Conservation (phyloP, 1,140 invertebrate genomes). For the Zaprionus camerounensis region DNA sequence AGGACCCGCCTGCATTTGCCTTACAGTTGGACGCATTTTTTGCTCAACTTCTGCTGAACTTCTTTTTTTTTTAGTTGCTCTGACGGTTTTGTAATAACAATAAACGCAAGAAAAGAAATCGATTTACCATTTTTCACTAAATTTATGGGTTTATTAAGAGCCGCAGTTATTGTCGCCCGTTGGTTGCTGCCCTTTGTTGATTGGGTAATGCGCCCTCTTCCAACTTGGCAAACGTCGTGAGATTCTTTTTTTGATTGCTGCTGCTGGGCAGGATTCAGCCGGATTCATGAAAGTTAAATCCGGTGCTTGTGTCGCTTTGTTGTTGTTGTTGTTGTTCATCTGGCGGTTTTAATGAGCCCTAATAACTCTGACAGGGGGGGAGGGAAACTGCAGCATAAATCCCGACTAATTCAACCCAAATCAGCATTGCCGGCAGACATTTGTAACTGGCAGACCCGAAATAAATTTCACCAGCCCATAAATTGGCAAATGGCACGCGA, state of each 20-base stretch:
- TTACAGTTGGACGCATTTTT: slow-evolving; percentile 19
- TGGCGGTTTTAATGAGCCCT: slow-evolving; percentile 64
- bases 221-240: slow-evolving; percentile 28
- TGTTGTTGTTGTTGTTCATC: slow-evolving; percentile 43
- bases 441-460: slow-evolving; percentile 58
- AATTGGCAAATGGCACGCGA: slow-evolving; percentile 61
- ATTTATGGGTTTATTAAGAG: slow-evolving; percentile 78
- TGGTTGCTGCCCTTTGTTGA: slow-evolving; percentile 41
- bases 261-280: slow-evolving; percentile 8
- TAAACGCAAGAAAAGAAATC: slow-evolving; percentile 72
- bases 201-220: slow-evolving; percentile 30
- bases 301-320: slow-evolving; percentile 23
- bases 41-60: neutral
- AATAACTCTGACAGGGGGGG: slow-evolving; percentile 44
- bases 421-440: slow-evolving; percentile 52
- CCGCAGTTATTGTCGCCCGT: slow-evolving; percentile 35
- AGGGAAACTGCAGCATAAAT: slow-evolving; percentile 74
- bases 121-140: slow-evolving; percentile 78
- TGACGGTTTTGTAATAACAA: slow-evolving; percentile 82
- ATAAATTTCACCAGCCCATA: slow-evolving; percentile 71
- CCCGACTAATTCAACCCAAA: slow-evolving; percentile 66
- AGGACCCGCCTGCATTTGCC: slow-evolving; percentile 34
- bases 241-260: slow-evolving; percentile 67
- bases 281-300: slow-evolving; percentile 36
- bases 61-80: slow-evolving; percentile 36